Conservation (phyloP, 2,888 invertebrate genomes). For the Calephelis perditalis region DNA sequence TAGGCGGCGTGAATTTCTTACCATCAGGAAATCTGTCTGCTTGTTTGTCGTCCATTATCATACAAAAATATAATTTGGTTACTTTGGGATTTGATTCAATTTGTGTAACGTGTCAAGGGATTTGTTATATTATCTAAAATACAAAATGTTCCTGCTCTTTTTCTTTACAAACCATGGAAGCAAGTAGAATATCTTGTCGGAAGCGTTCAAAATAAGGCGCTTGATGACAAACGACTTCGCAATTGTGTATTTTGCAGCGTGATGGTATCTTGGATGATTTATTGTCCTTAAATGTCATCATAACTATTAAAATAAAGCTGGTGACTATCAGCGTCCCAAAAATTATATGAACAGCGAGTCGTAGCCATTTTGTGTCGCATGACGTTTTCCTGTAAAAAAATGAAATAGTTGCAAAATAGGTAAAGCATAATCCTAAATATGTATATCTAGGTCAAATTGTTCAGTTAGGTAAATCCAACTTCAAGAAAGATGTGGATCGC, state of each 20-base stretch:
- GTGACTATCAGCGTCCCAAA: conserved; percentile 55
- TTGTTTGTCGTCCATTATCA: too few relatives aligned
- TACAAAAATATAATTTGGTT: too few relatives aligned
- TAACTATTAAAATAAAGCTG: conserved; percentile 56
- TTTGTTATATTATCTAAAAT: too few relatives aligned
- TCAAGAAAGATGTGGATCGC: too few relatives aligned
- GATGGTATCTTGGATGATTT: neutral
- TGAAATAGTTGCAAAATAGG: neutral
- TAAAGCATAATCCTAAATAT: too few relatives aligned
- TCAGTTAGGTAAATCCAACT: too few relatives aligned
- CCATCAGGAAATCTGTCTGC: too few relatives aligned
- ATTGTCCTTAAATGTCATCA: conserved; percentile 40
- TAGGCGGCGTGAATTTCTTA: too few relatives aligned
- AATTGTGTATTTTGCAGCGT: conserved; percentile 38
- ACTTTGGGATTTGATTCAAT: too few relatives aligned
- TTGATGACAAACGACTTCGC: conserved; percentile 46
- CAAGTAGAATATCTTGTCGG: conserved; percentile 43
- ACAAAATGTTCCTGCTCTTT: too few relatives aligned
- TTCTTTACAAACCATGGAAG: conserved; percentile 45
- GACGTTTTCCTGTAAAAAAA: conserved; percentile 48
- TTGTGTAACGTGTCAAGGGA: too few relatives aligned
- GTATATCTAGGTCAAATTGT: too few relatives aligned
- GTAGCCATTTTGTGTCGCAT: conserved; percentile 58
- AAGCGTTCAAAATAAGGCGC: conserved; percentile 39
- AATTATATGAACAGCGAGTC: conserved; percentile 47